Evolutionary conservation across 2,888 invertebrate species (phyloP), one percentile per base, ranked within the genome.

Genomic region (Anticlea derivata): DNA sequence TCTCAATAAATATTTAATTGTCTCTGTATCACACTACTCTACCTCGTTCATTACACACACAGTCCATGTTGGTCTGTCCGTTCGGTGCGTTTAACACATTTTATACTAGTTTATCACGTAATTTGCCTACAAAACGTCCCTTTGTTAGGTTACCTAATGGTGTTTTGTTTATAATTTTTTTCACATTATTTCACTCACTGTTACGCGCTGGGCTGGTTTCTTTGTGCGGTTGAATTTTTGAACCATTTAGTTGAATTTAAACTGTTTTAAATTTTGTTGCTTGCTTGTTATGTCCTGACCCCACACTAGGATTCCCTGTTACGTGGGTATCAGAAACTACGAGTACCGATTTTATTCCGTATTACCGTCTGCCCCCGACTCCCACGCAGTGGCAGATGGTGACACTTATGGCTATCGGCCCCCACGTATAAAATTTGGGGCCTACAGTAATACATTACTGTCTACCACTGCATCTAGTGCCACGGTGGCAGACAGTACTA

Each of bases 51-150:
- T 62, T 59, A 59, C 45, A 35, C 17, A 61, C 39, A 27, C 62
- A 58, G 7, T 44, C 47, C 65, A 45, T 57, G 58, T 37, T 58
- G 29, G 62, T 65, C 68, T 31, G 60, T 58, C 39, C 27, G 48
- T 44, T 58, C 39, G 26, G 48, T 44, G 24, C 60, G 63, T 70
- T 74, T 65, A 65, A 70, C 65, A 68, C 69, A 63, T 66, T 72
- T 73, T 64, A 66, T 62, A 57, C 54, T 55, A 59, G 57, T 63
- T 64, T 54, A 60, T 47, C 38, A 26, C 43, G 49, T 55, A 47
- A 56, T 63, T 64, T 59, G 51, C 46, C 24, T 39, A 48, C 50
- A 50, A 55, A 57, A 51, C 35, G 39, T 53, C 27, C 39, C 53
- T 48, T 56, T 51, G 50, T 50, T n/a, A n/a, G n/a, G n/a, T n/a